Base-by-base conservation (phyloP, 1,140 invertebrate species). In the Nixonia krombeini region DNA sequence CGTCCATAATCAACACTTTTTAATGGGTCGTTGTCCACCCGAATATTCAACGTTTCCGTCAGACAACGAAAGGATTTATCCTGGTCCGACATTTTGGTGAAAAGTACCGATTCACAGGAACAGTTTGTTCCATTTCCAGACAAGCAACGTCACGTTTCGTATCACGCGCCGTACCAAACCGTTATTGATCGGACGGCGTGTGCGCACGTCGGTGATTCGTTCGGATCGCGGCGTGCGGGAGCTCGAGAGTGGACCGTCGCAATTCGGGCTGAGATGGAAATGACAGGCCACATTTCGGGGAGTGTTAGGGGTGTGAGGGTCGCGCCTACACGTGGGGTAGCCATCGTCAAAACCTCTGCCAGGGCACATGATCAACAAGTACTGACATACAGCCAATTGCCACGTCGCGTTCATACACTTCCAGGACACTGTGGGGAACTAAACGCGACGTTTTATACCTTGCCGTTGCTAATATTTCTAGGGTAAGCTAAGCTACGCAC, bases 151-250 rank as follows among this genome's bases (percentile, higher is more conserved):
- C 58, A 66, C 59, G 59, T 59, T 66, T 66, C 50, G 53, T 55
- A 52, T 41, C 23, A 15, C 18, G 33, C 13, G 31, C 37, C 42
- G 50, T 15, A 13, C 45, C 31, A 38, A 57, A 44, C 51, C 55
- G 57, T 73, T 79, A 79, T 79, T 70, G 74, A 79, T 78, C 69
- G 51, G 56, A 37, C 31, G 52, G 70, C 77, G 77, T 74, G 75
- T 68, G 74, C 77, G 75, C 72, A 61, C 47, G 37, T 51, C 7
- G 41, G 37, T 50, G 55, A 53, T 50, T 5, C 57, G 7, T 63
- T 0, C 45, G 42, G 46, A 51, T 50, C 46, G n/a, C 23, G 6
- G 21, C 21, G 2, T 21, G 21, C 6, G 6, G 6, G 38, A 47
- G 56, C 37, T 40, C 10, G 18, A 53, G 52, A 7, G 15, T 26